These are phyloP conservation scores for Potorous gilbertii DNA, from an alignment of 2,797 vertebrate species.

Conservation along the genomic window DNA sequence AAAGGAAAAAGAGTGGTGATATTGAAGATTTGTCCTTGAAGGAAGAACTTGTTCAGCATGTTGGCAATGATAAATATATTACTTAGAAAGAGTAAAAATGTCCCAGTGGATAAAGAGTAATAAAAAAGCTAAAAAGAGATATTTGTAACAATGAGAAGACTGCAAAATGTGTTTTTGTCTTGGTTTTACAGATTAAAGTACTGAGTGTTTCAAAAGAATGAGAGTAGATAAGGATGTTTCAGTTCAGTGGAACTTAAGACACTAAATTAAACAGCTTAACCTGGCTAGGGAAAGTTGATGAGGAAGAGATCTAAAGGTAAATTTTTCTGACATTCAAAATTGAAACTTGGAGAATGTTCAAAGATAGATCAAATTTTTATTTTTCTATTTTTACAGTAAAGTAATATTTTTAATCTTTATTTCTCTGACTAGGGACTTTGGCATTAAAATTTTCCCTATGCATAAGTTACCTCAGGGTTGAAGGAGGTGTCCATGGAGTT, in stretches of 20 bases:
- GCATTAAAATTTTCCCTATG: neutral
- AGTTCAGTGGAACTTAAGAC: neutral
- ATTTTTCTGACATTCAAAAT: conserved; percentile 16
- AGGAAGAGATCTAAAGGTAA: neutral
- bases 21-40: conserved; percentile 52
- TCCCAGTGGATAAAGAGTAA: conserved; percentile 44
- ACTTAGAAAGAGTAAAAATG: conserved; percentile 28
- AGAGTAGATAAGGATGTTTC: conserved; percentile 16
- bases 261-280: conserved; percentile 10
- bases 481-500: neutral
- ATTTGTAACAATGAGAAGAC: conserved; percentile 52
- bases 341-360: neutral
- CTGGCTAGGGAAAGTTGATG: neutral
- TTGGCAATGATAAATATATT: conserved; percentile 46
- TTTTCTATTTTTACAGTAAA: neutral
- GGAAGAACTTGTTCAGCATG: conserved; percentile 40
- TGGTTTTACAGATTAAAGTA: neutral
- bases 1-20: conserved; percentile 42
- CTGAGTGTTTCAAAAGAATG: conserved; percentile 36
- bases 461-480: neutral
- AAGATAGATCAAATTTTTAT: neutral
- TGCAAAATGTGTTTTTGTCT: neutral
- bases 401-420: neutral
- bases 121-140: conserved; percentile 47
- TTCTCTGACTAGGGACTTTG: neutral